These are phyloP conservation scores for Thrips palmi DNA, from an alignment of 1,140 invertebrate genomes.

Conservation along the genomic window DNA sequence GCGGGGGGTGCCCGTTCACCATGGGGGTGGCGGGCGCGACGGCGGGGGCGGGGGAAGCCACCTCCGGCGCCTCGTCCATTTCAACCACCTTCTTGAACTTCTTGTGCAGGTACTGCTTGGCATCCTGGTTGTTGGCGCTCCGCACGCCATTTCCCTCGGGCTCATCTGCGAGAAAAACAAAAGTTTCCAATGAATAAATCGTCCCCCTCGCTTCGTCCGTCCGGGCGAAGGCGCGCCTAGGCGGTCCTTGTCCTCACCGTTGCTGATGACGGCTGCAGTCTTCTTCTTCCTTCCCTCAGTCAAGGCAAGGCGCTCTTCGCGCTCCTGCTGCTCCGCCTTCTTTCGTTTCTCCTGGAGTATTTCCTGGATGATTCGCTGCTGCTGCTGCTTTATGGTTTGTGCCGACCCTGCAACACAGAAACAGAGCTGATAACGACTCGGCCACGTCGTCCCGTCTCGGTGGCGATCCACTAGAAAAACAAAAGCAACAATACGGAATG, in stretches of 20 bases:
- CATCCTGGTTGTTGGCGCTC: slow-evolving; percentile 38
- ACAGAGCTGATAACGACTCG: neutral
- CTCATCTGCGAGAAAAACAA: slow-evolving; percentile 18
- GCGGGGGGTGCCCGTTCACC: slow-evolving; percentile 8
- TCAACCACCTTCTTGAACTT: slow-evolving; percentile 84
- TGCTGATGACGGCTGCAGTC: neutral
- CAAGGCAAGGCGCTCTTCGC: slow-evolving; percentile 16
- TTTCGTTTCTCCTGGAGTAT: slow-evolving; percentile 6
- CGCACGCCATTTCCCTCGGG: slow-evolving; percentile 19
- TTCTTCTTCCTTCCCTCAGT: neutral
- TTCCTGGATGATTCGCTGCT: slow-evolving; percentile 6
- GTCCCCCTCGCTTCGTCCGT: neutral
- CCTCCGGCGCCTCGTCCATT: no score
- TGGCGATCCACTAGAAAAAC: no score
- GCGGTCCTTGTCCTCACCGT: neutral
- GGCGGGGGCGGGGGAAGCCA: slow-evolving; percentile 29
- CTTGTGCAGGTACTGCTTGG: slow-evolving; percentile 64
- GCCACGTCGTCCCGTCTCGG: neutral
- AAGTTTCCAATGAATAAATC: neutral
- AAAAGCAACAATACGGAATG: neutral
- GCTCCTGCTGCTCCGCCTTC: slow-evolving; percentile 1
- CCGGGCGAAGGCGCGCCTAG: no score
- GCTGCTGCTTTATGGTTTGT: neutral
- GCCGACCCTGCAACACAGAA: slow-evolving; percentile 8
- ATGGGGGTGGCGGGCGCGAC: slow-evolving; percentile 6